A percentile compares a stretch with the other conserved stretches of the same genome.
phyloP scores from a whole-genome alignment of 2,113 vertebrate genomes.

The Dipodomys merriami region DNA sequence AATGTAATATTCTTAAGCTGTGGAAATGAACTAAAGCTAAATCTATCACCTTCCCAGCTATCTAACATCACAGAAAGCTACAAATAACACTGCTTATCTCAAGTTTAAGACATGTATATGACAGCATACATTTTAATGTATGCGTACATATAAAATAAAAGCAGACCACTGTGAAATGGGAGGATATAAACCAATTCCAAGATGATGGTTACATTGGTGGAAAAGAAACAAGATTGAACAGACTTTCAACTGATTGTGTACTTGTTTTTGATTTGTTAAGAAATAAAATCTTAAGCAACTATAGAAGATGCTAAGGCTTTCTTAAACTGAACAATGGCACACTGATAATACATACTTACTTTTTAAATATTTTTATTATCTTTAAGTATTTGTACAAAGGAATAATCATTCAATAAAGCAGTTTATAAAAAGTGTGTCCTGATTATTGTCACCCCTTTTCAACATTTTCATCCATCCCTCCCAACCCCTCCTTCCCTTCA shows the following conservation, averaged over 20 bases:
- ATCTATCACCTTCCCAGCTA: slow-evolving; percentile 26
- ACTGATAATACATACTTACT: slow-evolving; percentile 40
- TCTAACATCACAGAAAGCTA: background rate
- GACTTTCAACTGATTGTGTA: background rate
- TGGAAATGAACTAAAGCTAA: slow-evolving; percentile 39
- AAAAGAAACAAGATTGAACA: slow-evolving; percentile 6
- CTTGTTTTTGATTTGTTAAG: slow-evolving; percentile 13
- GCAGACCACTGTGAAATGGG: background rate
- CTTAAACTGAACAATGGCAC: slow-evolving; percentile 53
- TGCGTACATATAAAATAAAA: background rate
- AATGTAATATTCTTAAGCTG: background rate
- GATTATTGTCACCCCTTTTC: no score
- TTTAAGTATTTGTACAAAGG: no score
- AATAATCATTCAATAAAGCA: no score
- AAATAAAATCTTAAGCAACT: slow-evolving; percentile 29
- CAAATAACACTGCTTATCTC: background rate
- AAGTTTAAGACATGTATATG: background rate
- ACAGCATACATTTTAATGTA: background rate
- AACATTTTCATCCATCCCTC: no score
- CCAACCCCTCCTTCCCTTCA: no score
- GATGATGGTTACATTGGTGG: background rate
- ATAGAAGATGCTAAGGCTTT: slow-evolving; percentile 33
- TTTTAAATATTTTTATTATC: no score
- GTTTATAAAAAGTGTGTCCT: no score
- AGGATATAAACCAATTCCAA: background rate